A percentile compares a stretch with the other conserved stretches of the same genome.
These are phyloP conservation scores for Salvelinus sp. DNA, from an alignment of 2,113 vertebrate genomes.

Conservation along the genomic window DNA sequence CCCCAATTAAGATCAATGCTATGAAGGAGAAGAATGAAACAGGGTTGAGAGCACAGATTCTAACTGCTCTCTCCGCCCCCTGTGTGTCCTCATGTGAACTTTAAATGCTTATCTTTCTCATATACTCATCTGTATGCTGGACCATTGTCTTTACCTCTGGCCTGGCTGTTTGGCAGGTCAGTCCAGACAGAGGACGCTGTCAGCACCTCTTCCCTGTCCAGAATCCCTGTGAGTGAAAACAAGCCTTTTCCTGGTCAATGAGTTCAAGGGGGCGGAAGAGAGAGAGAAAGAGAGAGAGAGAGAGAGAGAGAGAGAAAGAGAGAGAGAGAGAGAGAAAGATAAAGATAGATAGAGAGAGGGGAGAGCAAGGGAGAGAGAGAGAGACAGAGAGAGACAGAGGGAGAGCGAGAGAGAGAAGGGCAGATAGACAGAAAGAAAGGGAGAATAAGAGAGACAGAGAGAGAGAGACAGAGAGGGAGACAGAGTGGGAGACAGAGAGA, in stretches of 20 bases:
- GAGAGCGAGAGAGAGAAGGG: conserved; percentile 28
- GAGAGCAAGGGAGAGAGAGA: conserved; percentile 33
- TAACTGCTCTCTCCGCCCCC: neutral
- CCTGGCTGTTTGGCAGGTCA: conserved; percentile 43
- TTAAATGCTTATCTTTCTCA: neutral
- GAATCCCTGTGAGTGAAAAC: conserved; percentile 55
- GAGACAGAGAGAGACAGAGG: neutral
- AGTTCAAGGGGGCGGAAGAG: conserved; percentile 63
- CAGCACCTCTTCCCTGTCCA: conserved; percentile 48
- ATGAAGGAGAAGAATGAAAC: conserved; percentile 39
- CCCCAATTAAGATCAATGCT: neutral
- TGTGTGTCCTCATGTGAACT: conserved; percentile 57
- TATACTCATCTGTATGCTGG: conserved; percentile 53
- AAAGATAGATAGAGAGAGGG: conserved; percentile 16
- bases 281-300: neutral
- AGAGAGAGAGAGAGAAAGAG: conserved; percentile 33
- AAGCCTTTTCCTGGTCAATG: conserved; percentile 68
- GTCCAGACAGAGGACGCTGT: conserved; percentile 54
- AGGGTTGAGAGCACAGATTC: conserved; percentile 19
- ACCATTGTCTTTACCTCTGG: conserved; percentile 35
- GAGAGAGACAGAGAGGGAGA: conserved; percentile 38
- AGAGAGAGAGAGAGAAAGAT: conserved; percentile 44
- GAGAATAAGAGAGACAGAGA: conserved; percentile 43
- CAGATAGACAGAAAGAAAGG: conserved; percentile 50
- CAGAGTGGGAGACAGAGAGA: neutral